Conservation (phyloP, 2,888 invertebrate species). For the Steromphala cineraria region DNA sequence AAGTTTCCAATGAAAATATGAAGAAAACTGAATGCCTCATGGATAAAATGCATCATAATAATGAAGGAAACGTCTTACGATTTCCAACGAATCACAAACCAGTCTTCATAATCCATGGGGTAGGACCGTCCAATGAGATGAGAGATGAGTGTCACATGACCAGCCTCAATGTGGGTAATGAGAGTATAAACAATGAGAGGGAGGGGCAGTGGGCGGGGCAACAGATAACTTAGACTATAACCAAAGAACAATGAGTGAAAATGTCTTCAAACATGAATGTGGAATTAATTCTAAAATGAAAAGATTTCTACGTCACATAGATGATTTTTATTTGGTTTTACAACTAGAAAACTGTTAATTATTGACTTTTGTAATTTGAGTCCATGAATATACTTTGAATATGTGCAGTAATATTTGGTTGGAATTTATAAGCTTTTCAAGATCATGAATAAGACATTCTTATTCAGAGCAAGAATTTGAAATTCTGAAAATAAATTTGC, state of each 20-base stretch:
- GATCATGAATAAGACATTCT: no score
- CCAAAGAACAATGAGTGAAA: background rate
- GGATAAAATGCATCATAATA: background rate
- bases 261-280: no score
- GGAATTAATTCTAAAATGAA: no score
- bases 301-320: no score
- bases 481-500: no score
- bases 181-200: background rate
- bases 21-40: background rate
- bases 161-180: background rate
- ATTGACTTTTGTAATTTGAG: no score
- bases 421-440: no score
- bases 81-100: background rate
- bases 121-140: background rate
- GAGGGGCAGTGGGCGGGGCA: background rate
- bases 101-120: background rate
- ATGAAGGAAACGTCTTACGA: background rate
- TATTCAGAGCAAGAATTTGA: no score
- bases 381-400: no score
- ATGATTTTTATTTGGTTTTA: no score
- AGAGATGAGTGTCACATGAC: background rate
- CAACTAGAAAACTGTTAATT: no score
- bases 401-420: no score
- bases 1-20: background rate
- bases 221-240: background rate